Evolutionary conservation across 2,113 vertebrate genomes (phyloP).

Genomic region (Naja naja): DNA sequence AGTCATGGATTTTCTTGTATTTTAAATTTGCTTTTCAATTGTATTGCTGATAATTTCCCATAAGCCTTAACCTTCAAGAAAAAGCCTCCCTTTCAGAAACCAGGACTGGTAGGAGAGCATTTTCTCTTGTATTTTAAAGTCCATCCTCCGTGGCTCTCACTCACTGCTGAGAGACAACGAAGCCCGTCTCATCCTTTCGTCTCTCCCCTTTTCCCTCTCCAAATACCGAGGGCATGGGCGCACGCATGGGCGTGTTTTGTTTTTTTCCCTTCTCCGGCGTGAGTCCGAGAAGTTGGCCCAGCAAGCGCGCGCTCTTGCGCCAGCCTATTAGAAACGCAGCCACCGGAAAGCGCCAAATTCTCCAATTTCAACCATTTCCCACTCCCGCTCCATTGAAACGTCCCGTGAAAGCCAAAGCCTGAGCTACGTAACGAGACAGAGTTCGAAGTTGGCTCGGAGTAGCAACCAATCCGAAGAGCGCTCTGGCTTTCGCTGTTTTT

Average conservation of each 20-base stretch:
- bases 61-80: no score
- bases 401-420: neutral
- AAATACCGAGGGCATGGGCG: neutral
- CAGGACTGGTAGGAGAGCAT: no score
- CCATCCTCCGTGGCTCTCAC: no score
- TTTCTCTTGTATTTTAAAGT: no score
- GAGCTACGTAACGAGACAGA: neutral
- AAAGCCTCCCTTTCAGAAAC: no score
- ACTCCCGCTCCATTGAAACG: no score
- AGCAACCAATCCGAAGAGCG: neutral
- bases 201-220: neutral
- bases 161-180: neutral
- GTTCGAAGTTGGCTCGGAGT: neutral
- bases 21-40: no score
- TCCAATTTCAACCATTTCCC: neutral
- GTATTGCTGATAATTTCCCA: no score
- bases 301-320: neutral
- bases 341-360: neutral
- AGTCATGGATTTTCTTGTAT: no score
- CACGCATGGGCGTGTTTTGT: neutral
- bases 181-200: neutral
- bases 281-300: neutral
- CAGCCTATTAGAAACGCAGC: neutral
- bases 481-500: fast-evolving
- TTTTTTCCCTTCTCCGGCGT: neutral